A percentile compares a stretch with the other conserved stretches of the same genome.
Evolutionary conservation across 2,113 vertebrate genomes (phyloP).

Genomic region (Dunckerocampus dactyliophorus): DNA sequence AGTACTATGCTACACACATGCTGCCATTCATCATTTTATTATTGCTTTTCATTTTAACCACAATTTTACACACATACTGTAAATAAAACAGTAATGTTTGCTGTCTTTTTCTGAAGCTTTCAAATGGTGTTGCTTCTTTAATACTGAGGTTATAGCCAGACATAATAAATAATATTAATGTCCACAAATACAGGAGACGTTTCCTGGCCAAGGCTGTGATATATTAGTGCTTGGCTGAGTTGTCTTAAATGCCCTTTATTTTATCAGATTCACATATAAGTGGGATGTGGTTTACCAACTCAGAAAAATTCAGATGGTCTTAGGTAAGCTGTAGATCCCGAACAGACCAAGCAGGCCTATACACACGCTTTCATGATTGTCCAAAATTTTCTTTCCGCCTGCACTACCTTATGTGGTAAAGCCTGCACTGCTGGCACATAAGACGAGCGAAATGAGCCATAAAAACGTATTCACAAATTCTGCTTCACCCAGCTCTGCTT

Average conservation of each 20-base stretch:
- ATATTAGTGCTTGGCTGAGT: constrained; percentile 15
- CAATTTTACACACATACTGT: not conserved
- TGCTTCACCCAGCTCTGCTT: constrained; percentile 35
- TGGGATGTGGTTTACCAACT: constrained; percentile 26
- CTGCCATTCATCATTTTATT: constrained; percentile 85
- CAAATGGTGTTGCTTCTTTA: constrained; percentile 50
- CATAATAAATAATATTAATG: constrained; percentile 23
- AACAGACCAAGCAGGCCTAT: constrained; percentile 23
- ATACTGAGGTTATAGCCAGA: not conserved
- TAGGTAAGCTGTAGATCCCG: constrained; percentile 25
- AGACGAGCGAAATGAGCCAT: constrained; percentile 37
- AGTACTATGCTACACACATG: constrained; percentile 72
- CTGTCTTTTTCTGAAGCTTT: not conserved
- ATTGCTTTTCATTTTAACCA: constrained; percentile 64
- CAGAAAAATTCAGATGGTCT: constrained; percentile 14
- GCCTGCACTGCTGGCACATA: constrained; percentile 28
- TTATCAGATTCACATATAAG: constrained; percentile 18
- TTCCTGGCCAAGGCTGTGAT: constrained; percentile 14
- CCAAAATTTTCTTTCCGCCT: constrained; percentile 18
- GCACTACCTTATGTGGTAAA: constrained; percentile 36
- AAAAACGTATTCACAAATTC: constrained; percentile 40
- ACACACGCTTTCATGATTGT: constrained; percentile 25
- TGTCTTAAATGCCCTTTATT: constrained; percentile 26
- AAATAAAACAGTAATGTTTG: not conserved
- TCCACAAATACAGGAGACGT: constrained; percentile 8